These are phyloP conservation scores for Tetragonula carbonaria DNA, from an alignment of 2,888 invertebrate genomes.

Conservation along the genomic window DNA sequence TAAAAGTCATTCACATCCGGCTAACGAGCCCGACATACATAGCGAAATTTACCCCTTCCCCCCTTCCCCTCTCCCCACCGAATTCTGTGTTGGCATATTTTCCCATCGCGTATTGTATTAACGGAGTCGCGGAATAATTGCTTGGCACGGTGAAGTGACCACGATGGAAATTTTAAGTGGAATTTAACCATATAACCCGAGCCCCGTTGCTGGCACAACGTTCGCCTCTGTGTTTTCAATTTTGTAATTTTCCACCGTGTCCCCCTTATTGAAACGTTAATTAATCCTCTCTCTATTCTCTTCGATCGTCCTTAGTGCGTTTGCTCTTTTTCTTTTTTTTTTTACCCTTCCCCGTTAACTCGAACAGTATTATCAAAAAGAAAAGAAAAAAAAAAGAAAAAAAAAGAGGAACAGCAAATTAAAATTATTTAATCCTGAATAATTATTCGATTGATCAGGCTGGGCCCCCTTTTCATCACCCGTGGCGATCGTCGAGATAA, in stretches of 20 bases:
- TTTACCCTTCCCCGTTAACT: neutral
- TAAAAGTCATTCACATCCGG: conserved; percentile 1
- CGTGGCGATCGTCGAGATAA: neutral
- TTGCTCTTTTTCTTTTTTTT: neutral
- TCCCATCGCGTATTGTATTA: conserved; percentile 4
- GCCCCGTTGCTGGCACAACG: neutral
- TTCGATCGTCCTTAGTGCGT: neutral
- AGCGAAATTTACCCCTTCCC: conserved; percentile 7
- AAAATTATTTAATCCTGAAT: neutral
- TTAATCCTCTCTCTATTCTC: conserved; percentile 17
- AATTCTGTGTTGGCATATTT: conserved; percentile 22
- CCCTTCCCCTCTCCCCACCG: neutral
- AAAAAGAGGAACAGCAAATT: neutral
- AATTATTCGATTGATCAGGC: neutral
- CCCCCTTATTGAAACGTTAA: conserved; percentile 27
- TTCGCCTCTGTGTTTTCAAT: conserved; percentile 27
- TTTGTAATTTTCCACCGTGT: conserved; percentile 15
- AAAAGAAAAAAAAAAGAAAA: no score
- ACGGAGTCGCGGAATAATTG: conserved; percentile 35
- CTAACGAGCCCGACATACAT: conserved; percentile 22
- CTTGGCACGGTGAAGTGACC: conserved; percentile 31
- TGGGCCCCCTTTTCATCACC: neutral
- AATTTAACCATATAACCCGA: conserved; percentile 20
- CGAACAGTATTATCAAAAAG: neutral
- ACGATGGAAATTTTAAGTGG: conserved; percentile 20